These are phyloP conservation scores for Myocastor coypus DNA, from an alignment of 2,113 vertebrate species.

Conservation along the genomic window DNA sequence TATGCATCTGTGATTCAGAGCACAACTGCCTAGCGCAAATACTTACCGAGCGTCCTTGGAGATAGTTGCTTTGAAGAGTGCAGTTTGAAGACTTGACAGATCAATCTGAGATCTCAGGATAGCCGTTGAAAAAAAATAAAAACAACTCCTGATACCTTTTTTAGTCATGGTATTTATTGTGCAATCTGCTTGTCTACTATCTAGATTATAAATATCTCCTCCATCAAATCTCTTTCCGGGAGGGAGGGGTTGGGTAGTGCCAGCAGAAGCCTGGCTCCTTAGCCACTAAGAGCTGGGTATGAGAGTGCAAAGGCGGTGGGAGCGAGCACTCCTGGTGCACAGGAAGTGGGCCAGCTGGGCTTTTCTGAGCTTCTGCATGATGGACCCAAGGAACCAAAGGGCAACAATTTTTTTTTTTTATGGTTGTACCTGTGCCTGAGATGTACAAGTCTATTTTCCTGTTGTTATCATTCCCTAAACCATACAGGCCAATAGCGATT, in stretches of 20 bases:
- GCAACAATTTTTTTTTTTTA: not conserved
- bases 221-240: not conserved
- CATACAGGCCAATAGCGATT: not conserved
- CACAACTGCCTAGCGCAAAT: not conserved
- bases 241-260: not conserved
- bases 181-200: not conserved
- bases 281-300: not conserved
- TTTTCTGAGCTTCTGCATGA: not conserved
- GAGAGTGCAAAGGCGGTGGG: not conserved
- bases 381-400: not conserved
- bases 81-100: not conserved
- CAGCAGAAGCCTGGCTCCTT: not conserved
- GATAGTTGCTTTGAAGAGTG: not conserved
- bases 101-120: not conserved
- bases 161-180: not conserved
- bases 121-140: not conserved
- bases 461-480: not conserved
- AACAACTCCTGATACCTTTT: not conserved
- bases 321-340: not conserved
- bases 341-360: not conserved
- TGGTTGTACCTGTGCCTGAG: too few species aligned
- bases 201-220: not conserved
- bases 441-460: not conserved
- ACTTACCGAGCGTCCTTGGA: not conserved
- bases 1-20: not conserved